Evolutionary conservation across 2,797 vertebrate genomes (phyloP).

Genomic region (Streptopelia turtur): DNA sequence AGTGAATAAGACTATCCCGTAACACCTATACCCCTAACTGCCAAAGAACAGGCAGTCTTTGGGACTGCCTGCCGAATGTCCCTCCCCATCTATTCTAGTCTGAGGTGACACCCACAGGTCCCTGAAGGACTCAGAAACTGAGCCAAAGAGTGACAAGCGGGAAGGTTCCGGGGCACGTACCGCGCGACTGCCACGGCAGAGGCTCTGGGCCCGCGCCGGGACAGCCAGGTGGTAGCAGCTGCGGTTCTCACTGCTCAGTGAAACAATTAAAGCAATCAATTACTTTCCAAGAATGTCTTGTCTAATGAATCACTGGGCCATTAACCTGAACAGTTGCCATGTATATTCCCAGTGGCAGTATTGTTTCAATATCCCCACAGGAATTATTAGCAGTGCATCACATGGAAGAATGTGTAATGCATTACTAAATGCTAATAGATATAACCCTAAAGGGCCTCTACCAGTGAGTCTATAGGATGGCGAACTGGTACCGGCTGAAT

Average conservation of each 20-base stretch:
- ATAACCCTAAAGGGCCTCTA: too few relatives aligned
- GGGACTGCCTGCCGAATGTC: background rate
- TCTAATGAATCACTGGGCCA: conserved; percentile 33
- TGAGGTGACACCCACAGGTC: background rate
- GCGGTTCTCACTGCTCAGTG: background rate
- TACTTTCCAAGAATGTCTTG: conserved; percentile 35
- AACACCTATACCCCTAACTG: background rate
- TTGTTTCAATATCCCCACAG: conserved; percentile 1
- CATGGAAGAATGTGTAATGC: background rate
- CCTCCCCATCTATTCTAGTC: background rate
- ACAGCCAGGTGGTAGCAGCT: background rate
- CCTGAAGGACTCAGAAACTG: background rate
- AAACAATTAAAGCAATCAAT: conserved; percentile 32
- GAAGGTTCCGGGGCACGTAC: background rate
- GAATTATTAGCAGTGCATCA: conserved; percentile 22
- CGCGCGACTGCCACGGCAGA: background rate
- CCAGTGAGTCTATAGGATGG: too few relatives aligned
- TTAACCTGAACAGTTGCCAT: conserved; percentile 24
- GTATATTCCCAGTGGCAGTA: background rate
- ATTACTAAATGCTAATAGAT: background rate
- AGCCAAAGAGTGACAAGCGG: background rate
- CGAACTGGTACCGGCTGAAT: too few relatives aligned
- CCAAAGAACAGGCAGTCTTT: background rate
- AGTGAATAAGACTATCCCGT: background rate
- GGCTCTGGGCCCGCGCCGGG: background rate